Conservation (phyloP, 2,888 invertebrate genomes). For the Conchocele bisecta region DNA sequence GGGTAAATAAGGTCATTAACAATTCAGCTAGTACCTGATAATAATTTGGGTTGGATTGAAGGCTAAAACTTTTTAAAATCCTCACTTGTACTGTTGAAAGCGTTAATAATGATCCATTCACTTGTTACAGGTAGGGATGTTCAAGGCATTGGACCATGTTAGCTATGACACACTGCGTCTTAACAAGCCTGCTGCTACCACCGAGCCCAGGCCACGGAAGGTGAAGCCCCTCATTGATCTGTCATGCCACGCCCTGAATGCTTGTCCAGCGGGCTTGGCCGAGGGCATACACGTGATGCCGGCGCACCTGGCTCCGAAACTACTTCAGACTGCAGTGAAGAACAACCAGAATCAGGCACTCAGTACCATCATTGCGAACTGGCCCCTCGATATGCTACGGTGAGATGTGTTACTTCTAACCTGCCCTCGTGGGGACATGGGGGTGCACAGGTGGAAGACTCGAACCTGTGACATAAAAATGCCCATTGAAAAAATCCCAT, state of each 20-base stretch:
- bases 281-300: constrained; percentile 49
- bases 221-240: constrained; percentile 57
- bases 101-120: too few species aligned
- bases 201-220: constrained; percentile 16
- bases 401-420: constrained; percentile 46
- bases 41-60: too few species aligned
- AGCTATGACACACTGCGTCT: constrained; percentile 63
- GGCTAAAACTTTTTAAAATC: too few species aligned
- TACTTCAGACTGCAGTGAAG: constrained; percentile 63
- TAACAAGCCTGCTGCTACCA: constrained; percentile 42
- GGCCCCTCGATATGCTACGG: constrained; percentile 71
- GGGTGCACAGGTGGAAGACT: too few species aligned
- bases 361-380: constrained; percentile 68
- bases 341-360: constrained; percentile 61
- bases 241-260: constrained; percentile 60
- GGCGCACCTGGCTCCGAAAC: constrained; percentile 60
- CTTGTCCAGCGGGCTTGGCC: constrained; percentile 21
- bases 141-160: constrained; percentile 68
- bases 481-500: too few species aligned
- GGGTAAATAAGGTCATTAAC: too few species aligned
- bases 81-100: too few species aligned
- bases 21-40: too few species aligned
- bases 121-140: too few species aligned
- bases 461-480: too few species aligned
- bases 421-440: too few species aligned